phyloP scores from a whole-genome alignment of 2,888 invertebrate species.

The Ethmia dodecea region DNA sequence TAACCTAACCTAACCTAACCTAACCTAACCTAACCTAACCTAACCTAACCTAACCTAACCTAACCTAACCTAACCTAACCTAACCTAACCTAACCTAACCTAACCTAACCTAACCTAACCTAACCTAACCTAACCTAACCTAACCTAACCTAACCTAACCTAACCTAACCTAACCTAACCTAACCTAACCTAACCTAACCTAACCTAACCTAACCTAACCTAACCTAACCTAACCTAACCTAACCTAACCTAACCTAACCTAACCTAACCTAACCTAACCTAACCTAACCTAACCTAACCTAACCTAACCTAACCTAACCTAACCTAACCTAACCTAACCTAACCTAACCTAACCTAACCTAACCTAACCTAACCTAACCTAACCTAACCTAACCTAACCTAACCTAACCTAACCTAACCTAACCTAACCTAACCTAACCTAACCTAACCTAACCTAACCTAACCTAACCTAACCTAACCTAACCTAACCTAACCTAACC shows the following conservation, averaged over 20 bases:
- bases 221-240: slow-evolving; percentile 7
- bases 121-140: slow-evolving; percentile 2
- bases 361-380: slow-evolving; percentile 14
- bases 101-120: slow-evolving; percentile 2
- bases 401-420: slow-evolving; percentile 17
- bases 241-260: slow-evolving; percentile 9
- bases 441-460: slow-evolving; percentile 13
- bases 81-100: slow-evolving; percentile 2
- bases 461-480: slow-evolving; percentile 15
- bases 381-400: slow-evolving; percentile 16
- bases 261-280: slow-evolving; percentile 8
- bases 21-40: slow-evolving; percentile 2
- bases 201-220: slow-evolving; percentile 7
- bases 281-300: slow-evolving; percentile 9
- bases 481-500: slow-evolving; percentile 15
- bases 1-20: slow-evolving; percentile 12
- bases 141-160: slow-evolving; percentile 2
- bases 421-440: slow-evolving; percentile 15
- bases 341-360: slow-evolving; percentile 11
- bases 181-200: slow-evolving; percentile 6
- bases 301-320: slow-evolving; percentile 8
- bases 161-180: slow-evolving; percentile 2
- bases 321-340: slow-evolving; percentile 11
- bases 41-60: slow-evolving; percentile 2
- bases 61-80: slow-evolving; percentile 2